phyloP scores from a whole-genome alignment of 2,797 vertebrate genomes.

The Acrocephalus scirpaceus region DNA sequence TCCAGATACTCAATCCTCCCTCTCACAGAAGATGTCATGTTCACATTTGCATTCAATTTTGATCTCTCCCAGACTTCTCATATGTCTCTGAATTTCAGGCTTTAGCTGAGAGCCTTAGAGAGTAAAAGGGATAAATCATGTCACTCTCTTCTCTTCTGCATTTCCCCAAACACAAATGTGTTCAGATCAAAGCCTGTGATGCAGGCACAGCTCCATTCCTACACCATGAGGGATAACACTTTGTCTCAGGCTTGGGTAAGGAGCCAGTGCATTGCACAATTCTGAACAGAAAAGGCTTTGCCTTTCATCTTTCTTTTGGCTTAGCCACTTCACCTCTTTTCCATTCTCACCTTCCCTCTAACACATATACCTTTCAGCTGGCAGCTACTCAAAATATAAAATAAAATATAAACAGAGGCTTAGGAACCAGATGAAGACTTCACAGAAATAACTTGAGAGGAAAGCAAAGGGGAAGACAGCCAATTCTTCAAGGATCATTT shows the following conservation, averaged over 20 bases:
- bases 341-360: not conserved
- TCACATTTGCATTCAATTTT: conserved; percentile 25
- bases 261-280: not conserved
- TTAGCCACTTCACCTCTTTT: not conserved
- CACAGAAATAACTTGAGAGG: not conserved
- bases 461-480: conserved; percentile 21
- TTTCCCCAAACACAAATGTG: not conserved
- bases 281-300: not conserved
- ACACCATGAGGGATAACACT: not conserved
- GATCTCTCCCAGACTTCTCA: not conserved
- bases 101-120: not conserved
- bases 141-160: not conserved
- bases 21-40: not conserved
- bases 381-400: not conserved
- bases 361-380: not conserved
- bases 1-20: not conserved
- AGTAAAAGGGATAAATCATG: not conserved
- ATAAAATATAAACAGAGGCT: not conserved
- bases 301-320: not conserved
- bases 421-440: not conserved
- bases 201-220: not conserved
- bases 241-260: not conserved
- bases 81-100: not conserved
- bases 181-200: not conserved
- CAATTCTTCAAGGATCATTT: not conserved